These are phyloP conservation scores for Melieria crassipennis DNA, from an alignment of 2,888 invertebrate species.

Conservation along the genomic window DNA sequence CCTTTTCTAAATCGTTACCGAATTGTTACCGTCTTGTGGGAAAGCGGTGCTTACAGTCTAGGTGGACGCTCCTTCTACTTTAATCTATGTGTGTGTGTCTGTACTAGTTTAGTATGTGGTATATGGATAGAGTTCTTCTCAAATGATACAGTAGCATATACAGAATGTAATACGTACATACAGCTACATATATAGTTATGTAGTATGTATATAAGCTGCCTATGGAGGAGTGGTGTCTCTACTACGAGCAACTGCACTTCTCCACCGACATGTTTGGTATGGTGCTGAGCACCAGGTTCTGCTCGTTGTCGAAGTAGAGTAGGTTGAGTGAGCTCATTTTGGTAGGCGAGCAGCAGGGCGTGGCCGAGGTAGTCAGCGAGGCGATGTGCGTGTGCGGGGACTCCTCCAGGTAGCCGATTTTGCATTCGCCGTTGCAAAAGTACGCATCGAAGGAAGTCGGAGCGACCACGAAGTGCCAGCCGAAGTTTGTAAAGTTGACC, in stretches of 20 bases:
- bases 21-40: too few species aligned
- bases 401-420: conserved; percentile 85
- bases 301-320: conserved; percentile 90
- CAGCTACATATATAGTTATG: too few species aligned
- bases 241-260: conserved; percentile 88
- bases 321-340: conserved; percentile 88
- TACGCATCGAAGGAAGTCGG: conserved; percentile 95
- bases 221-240: background rate
- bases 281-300: conserved; percentile 86
- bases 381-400: conserved; percentile 90
- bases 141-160: too few species aligned
- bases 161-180: too few species aligned
- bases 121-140: too few species aligned
- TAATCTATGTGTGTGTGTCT: too few species aligned
- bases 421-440: conserved; percentile 96
- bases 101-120: too few species aligned
- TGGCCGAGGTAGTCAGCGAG: conserved; percentile 82
- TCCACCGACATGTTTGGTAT: conserved; percentile 96
- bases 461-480: conserved; percentile 98
- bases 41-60: too few species aligned
- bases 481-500: conserved; percentile 87
- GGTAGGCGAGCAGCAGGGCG: conserved; percentile 93
- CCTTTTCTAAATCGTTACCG: too few species aligned
- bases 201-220: too few species aligned
- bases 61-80: too few species aligned